Percentiles rank a stretch among this genome's conserved stretches.
phyloP scores from a whole-genome alignment of 1,140 invertebrate species.

The Tetramorium parvispinum region DNA sequence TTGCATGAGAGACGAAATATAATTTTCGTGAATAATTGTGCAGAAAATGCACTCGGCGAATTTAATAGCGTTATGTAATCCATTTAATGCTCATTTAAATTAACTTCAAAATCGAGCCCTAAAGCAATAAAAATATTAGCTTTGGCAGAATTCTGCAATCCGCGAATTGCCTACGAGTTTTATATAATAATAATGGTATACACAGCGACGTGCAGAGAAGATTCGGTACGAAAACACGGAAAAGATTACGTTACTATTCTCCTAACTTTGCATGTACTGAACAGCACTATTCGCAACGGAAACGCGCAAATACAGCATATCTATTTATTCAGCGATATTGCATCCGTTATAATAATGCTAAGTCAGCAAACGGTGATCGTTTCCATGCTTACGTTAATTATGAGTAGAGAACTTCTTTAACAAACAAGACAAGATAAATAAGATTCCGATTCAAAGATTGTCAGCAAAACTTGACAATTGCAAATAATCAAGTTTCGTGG shows the following conservation, averaged over 20 bases:
- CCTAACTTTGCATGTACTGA: background rate
- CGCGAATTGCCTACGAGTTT: background rate
- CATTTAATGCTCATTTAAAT: constrained; percentile 14
- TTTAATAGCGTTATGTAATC: background rate
- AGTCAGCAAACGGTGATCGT: background rate
- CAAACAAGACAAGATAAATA: background rate
- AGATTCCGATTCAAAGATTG: constrained; percentile 13
- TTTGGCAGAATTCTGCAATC: background rate
- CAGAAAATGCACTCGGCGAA: background rate
- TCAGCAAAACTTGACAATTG: background rate
- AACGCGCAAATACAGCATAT: background rate
- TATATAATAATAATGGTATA: background rate
- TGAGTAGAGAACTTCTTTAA: background rate
- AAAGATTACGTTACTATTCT: constrained; percentile 1
- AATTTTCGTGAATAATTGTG: constrained; percentile 20
- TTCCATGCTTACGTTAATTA: background rate
- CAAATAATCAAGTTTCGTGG: background rate
- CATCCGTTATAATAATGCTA: background rate
- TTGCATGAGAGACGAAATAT: background rate
- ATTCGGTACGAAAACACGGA: background rate
- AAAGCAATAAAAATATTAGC: background rate
- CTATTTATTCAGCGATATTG: constrained; percentile 4
- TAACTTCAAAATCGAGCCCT: background rate
- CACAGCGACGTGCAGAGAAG: background rate
- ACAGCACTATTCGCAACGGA: background rate